phyloP scores from a whole-genome alignment of 2,113 vertebrate genomes.

The Crotalus viridis region DNA sequence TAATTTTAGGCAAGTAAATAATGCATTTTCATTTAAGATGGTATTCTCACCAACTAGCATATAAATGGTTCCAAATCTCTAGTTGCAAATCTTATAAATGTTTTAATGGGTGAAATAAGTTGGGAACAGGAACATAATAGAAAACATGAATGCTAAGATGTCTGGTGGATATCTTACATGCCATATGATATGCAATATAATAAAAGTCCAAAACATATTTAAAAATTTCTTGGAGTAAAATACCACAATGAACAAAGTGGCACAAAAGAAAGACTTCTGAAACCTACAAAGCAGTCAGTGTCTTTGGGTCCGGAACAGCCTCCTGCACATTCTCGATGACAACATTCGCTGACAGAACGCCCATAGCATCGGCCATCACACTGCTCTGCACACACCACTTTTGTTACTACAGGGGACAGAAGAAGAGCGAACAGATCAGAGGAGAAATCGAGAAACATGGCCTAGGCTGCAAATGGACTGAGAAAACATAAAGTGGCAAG shows the following conservation, averaged over 20 bases:
- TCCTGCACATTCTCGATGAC: slow-evolving; percentile 93
- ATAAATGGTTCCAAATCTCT: slow-evolving; percentile 49
- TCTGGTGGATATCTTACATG: slow-evolving; percentile 12
- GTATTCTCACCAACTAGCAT: slow-evolving; percentile 57
- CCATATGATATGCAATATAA: neutral
- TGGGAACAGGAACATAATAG: slow-evolving; percentile 43
- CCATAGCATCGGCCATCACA: slow-evolving; percentile 95
- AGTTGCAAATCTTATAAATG: slow-evolving; percentile 59
- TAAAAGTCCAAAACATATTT: neutral
- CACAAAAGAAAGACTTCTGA: neutral
- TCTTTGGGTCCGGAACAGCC: slow-evolving; percentile 95
- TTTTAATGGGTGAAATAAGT: slow-evolving; percentile 49
- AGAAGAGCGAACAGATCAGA: slow-evolving; percentile 3
- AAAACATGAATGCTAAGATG: slow-evolving; percentile 47
- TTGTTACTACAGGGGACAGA: slow-evolving; percentile 80
- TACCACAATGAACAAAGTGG: neutral
- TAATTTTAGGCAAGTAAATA: slow-evolving; percentile 58
- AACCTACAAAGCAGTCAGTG: slow-evolving; percentile 94
- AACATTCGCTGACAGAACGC: slow-evolving; percentile 95
- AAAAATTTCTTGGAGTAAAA: slow-evolving; percentile 10
- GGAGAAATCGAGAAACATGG: neutral
- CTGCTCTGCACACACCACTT: slow-evolving; percentile 94
- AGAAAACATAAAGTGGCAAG: accelerated
- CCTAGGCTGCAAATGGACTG: neutral
- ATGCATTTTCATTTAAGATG: slow-evolving; percentile 49